A percentile compares a stretch with the other conserved stretches of the same genome.
Conservation (phyloP, 92 coral and sea anemone species). For the Galaxea fascicularis region DNA sequence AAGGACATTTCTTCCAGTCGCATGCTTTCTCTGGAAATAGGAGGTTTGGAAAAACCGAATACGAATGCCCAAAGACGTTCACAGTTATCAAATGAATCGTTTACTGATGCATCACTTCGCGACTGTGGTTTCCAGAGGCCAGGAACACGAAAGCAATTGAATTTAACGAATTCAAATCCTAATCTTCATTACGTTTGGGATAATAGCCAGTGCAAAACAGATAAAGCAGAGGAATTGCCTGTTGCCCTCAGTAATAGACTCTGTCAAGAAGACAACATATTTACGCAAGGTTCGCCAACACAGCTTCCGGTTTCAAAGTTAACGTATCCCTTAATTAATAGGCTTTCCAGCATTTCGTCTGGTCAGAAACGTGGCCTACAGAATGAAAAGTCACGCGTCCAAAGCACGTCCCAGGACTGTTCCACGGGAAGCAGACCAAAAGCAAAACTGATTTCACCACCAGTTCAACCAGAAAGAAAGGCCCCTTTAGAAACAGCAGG, state of each 20-base stretch:
- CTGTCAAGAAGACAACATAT: neutral
- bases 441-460: neutral
- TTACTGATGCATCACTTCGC: neutral
- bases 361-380: neutral
- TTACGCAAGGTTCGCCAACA: neutral
- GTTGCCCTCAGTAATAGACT: too few species aligned
- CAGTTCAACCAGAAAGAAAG: neutral
- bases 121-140: neutral
- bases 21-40: too few species aligned
- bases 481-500: neutral
- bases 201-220: too few species aligned
- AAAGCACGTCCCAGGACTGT: neutral
- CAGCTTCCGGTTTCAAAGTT: too few species aligned
- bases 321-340: neutral
- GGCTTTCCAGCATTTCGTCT: neutral
- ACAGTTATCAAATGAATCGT: neutral
- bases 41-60: too few species aligned
- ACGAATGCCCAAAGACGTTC: neutral
- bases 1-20: neutral
- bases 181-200: too few species aligned
- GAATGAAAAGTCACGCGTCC: neutral
- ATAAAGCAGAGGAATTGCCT: too few species aligned
- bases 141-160: neutral
- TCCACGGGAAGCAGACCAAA: neutral
- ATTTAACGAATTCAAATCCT: too few species aligned